These are phyloP conservation scores for Passer montanus DNA, from an alignment of 2,113 vertebrate species.

Conservation along the genomic window DNA sequence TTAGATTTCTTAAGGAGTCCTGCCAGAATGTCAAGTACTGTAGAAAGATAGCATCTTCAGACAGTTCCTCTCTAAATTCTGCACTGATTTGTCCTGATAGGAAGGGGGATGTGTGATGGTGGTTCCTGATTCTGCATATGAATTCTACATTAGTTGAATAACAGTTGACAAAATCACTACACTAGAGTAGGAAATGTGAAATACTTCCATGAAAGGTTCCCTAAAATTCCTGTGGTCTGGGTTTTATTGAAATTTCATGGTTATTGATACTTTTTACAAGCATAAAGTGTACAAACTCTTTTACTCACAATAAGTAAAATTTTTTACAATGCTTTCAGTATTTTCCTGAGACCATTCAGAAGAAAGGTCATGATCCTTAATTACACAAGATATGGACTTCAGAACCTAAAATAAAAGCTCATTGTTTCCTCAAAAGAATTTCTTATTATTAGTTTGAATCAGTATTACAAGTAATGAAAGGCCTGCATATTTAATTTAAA, in stretches of 20 bases:
- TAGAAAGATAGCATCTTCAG: not conserved
- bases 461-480: not conserved
- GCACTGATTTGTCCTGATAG: not conserved
- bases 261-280: not conserved
- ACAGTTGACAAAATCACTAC: not conserved
- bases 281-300: not conserved
- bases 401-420: not conserved
- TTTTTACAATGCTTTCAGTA: not conserved
- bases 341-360: not conserved
- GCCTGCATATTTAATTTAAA: not conserved
- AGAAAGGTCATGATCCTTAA: not conserved
- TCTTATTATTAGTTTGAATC: not conserved
- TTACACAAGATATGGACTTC: not conserved
- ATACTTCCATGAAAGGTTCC: not conserved
- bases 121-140: not conserved
- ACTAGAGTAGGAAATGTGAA: not conserved
- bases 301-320: not conserved
- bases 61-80: not conserved
- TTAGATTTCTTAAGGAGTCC: not conserved
- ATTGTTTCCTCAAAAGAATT: not conserved
- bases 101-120: not conserved
- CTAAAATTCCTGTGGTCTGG: not conserved
- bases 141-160: not conserved
- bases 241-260: not conserved
- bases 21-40: not conserved